Conservation (phyloP, 2,797 vertebrate genomes). For the Aplochiton taeniatus region DNA sequence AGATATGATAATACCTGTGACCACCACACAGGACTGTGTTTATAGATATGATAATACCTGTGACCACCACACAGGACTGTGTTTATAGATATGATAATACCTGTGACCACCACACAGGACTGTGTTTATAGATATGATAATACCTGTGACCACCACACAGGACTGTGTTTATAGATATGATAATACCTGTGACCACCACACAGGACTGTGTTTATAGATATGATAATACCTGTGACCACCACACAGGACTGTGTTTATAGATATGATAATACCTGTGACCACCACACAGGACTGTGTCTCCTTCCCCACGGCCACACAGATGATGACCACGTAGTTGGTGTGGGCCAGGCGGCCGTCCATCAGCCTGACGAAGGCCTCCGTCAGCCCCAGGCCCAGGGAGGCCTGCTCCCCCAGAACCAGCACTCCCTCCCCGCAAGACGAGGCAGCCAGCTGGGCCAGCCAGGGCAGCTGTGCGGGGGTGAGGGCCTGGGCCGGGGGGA, state of each 20-base stretch:
- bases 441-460: slow-evolving; percentile 92
- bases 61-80: no score
- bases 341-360: slow-evolving; percentile 84
- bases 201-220: no score
- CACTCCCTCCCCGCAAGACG: slow-evolving; percentile 89
- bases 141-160: no score
- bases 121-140: no score
- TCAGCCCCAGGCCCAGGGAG: slow-evolving; percentile 90
- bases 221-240: slow-evolving; percentile 58
- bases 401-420: slow-evolving; percentile 85
- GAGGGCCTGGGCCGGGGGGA: slow-evolving; percentile 75
- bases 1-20: slow-evolving; percentile 53
- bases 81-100: no score
- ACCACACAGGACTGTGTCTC: slow-evolving; percentile 93
- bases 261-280: slow-evolving; percentile 73
- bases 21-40: no score
- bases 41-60: no score
- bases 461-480: slow-evolving; percentile 92
- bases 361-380: slow-evolving; percentile 87
- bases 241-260: slow-evolving; percentile 39
- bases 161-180: no score
- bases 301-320: slow-evolving; percentile 81
- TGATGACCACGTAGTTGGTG: slow-evolving; percentile 93
- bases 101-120: slow-evolving; percentile 58
- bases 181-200: no score